Base-by-base conservation (phyloP, 2,113 vertebrate genomes). In the Calidris pygmaea region DNA sequence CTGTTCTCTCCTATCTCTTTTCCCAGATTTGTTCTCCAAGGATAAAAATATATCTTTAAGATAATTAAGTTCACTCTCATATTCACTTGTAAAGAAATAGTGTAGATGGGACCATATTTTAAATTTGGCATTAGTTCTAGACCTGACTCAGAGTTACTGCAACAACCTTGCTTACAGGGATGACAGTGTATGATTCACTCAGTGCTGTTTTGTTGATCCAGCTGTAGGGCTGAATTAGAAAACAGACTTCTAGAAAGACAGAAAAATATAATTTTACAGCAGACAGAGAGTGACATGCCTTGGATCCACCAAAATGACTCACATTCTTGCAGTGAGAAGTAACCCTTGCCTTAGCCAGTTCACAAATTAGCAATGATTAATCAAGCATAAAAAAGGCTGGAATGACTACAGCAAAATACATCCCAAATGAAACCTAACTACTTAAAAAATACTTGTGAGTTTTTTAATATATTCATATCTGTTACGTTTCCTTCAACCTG, bases 161-260 rank as follows among this genome's bases (percentile, higher is more conserved):
- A 96, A 91, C 85, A 96, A 67, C 78, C n/a, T 90, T 76, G 80
- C 92, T 96, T 93, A 66, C 55, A 94, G 85, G 83, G 90, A 91
- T 90, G 90, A 79, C 79, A 91, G 79, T 0, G 0, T 83, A 91
- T 96, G 90, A 96, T 94, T 96, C 95, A 96, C 55, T 95, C 75
- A 37, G 27, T 83, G 78, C 41, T 92, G 78, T 96, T 92, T 87
- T 91, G 93, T 96, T 96, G 92, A 95, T 95, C 66, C 95, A 96
- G 95, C 93, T 96, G 90, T 74, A 94, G 81, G 92, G 77, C 67
- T 95, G 82, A 95, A 91, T 93, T 95, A 93, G 86, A 93, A 82
- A 85, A 85, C 91, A 90, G 63, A 90, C 93, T 95, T 95, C 60
- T 76, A 85, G 63, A 90, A 94, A 96, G 76, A 83, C 23, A 87